Percentiles rank a stretch among this genome's conserved stretches.
phyloP scores from a whole-genome alignment of 1,140 invertebrate genomes.

The Drusus annulatus region DNA sequence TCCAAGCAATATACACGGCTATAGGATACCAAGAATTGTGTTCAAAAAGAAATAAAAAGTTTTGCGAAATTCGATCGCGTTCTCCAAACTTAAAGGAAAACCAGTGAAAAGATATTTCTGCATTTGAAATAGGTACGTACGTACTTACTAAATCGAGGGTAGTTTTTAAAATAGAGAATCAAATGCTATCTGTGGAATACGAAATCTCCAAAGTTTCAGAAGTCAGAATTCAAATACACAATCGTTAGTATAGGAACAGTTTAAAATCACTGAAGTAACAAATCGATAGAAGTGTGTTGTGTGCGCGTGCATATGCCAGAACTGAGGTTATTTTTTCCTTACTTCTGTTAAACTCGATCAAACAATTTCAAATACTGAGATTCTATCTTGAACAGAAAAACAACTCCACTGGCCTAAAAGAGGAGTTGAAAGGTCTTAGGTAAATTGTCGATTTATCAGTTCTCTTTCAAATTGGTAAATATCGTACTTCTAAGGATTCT shows the following conservation, averaged over 20 bases:
- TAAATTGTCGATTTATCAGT: too few species aligned
- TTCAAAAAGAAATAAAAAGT: constrained; percentile 37
- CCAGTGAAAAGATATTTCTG: constrained; percentile 17
- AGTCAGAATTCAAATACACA: not conserved
- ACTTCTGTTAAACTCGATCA: too few species aligned
- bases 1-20: constrained; percentile 12
- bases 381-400: too few species aligned
- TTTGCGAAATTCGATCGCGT: constrained; percentile 44
- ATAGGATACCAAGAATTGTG: constrained; percentile 27
- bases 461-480: too few species aligned
- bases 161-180: not conserved
- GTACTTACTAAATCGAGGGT: not conserved
- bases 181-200: not conserved
- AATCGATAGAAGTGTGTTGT: too few species aligned
- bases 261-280: too few species aligned
- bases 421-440: too few species aligned
- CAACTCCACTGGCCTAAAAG: too few species aligned
- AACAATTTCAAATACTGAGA: too few species aligned
- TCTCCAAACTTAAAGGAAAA: constrained; percentile 33
- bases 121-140: not conserved
- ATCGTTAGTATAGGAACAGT: not conserved
- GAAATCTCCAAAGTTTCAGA: not conserved
- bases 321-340: too few species aligned
- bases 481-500: too few species aligned
- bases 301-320: too few species aligned